Evolutionary conservation across 2,888 invertebrate genomes (phyloP).

Genomic region (Heliconius hortense): DNA sequence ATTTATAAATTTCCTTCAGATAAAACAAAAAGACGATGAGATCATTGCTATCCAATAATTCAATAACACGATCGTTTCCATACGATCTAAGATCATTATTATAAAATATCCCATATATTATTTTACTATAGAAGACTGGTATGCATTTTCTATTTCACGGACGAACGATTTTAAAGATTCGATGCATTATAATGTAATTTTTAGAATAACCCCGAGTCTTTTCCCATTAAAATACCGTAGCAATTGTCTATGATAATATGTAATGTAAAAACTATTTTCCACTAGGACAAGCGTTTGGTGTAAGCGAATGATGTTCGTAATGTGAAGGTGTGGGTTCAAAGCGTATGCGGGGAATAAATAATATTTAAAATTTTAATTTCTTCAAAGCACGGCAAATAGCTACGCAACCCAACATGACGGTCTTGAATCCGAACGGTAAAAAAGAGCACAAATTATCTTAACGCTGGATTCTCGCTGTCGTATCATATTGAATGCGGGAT

Average conservation of each 20-base stretch:
- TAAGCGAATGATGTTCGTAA: too few relatives aligned
- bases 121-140: constrained; percentile 22
- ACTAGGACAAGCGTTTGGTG: too few relatives aligned
- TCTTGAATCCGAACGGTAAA: too few relatives aligned
- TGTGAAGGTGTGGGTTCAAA: too few relatives aligned
- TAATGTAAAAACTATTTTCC: neutral
- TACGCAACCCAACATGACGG: too few relatives aligned
- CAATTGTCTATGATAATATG: neutral
- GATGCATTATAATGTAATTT: constrained; percentile 26
- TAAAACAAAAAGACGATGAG: neutral
- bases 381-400: too few relatives aligned
- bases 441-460: too few relatives aligned
- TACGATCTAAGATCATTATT: neutral
- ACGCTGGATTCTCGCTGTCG: too few relatives aligned
- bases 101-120: constrained; percentile 10
- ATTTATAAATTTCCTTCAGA: neutral
- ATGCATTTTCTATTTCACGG: constrained; percentile 33
- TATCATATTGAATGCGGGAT: too few relatives aligned
- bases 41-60: neutral
- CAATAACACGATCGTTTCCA: neutral
- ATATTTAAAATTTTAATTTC: too few relatives aligned
- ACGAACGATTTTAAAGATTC: constrained; percentile 29
- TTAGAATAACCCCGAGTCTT: neutral
- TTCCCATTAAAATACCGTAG: constrained; percentile 5
- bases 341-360: too few relatives aligned